These are phyloP conservation scores for Gymnarchus niloticus DNA, from an alignment of 2,113 vertebrate genomes.

Conservation along the genomic window DNA sequence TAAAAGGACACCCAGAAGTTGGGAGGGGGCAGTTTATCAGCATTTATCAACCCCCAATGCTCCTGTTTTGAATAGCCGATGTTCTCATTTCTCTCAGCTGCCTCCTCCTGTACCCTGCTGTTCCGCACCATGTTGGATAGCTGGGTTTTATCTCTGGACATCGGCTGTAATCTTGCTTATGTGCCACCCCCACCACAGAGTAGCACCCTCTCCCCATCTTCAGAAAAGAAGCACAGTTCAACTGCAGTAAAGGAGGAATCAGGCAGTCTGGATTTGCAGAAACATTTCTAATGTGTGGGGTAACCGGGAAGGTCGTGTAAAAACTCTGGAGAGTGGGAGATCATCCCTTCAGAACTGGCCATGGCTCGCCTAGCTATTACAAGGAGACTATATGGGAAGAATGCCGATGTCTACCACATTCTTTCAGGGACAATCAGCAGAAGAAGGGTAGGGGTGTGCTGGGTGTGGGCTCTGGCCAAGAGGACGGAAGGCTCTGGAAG, in stretches of 20 bases:
- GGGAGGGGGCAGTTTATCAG: background rate
- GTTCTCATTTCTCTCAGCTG: background rate
- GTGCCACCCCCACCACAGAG: background rate
- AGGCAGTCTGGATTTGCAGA: too few species aligned
- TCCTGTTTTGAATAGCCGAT: background rate
- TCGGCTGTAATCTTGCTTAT: background rate
- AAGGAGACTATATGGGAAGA: background rate
- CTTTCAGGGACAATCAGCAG: background rate
- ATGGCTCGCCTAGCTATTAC: background rate
- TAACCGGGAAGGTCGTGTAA: too few species aligned
- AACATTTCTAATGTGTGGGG: too few species aligned
- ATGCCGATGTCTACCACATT: background rate
- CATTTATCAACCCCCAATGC: background rate
- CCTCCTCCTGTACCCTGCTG: too few species aligned
- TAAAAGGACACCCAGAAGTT: background rate
- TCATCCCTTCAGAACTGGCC: background rate
- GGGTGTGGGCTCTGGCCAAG: background rate
- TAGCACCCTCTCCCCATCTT: background rate
- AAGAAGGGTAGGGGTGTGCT: background rate
- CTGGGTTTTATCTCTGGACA: background rate
- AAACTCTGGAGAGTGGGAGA: too few species aligned
- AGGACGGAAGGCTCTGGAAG: background rate
- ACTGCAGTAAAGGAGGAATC: background rate
- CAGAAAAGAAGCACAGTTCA: background rate
- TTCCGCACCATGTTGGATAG: too few species aligned